These are phyloP conservation scores for Scaptomyza cyrtandrae DNA, from an alignment of 2,888 invertebrate species.

Conservation along the genomic window DNA sequence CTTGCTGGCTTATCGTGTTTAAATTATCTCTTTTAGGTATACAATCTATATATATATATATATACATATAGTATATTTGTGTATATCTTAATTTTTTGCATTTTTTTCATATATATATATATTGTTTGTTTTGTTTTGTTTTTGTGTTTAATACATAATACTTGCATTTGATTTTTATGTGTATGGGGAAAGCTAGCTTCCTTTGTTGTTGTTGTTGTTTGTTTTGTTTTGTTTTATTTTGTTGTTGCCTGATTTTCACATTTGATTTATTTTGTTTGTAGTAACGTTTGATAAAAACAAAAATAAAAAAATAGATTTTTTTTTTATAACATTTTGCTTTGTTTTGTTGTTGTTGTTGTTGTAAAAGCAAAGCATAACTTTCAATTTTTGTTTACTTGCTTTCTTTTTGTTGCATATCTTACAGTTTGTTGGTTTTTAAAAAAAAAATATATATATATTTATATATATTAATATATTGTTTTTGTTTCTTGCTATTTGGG, in stretches of 20 bases:
- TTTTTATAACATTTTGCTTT: conserved; percentile 39
- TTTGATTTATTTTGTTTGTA: not conserved
- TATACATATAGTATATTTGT: conserved; percentile 7
- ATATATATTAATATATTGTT: too few species aligned
- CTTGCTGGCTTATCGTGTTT: conserved; percentile 42
- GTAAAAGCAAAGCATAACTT: conserved; percentile 52
- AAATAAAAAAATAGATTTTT: conserved; percentile 41
- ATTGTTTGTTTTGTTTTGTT: too few species aligned
- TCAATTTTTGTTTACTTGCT: conserved; percentile 13
- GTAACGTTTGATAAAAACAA: conserved; percentile 28
- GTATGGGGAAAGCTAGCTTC: not conserved
- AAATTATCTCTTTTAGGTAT: conserved; percentile 37
- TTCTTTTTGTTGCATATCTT: conserved; percentile 35
- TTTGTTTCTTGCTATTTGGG: conserved; percentile 33
- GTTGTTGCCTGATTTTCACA: conserved; percentile 7
- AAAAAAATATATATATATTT: conserved; percentile 44
- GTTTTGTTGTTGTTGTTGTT: not conserved
- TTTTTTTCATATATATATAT: not conserved
- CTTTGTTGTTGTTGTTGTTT: not conserved
- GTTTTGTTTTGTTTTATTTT: conserved; percentile 6
- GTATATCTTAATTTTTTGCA: conserved; percentile 1
- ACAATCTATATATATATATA: conserved; percentile 34
- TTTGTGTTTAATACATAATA: conserved; percentile 57
- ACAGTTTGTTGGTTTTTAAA: conserved; percentile 47
- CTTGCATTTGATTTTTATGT: conserved; percentile 56